Evolutionary conservation across 1,140 invertebrate genomes (phyloP), one percentile per base, ranked within the genome.

Genomic region (Drosophila sp.): DNA sequence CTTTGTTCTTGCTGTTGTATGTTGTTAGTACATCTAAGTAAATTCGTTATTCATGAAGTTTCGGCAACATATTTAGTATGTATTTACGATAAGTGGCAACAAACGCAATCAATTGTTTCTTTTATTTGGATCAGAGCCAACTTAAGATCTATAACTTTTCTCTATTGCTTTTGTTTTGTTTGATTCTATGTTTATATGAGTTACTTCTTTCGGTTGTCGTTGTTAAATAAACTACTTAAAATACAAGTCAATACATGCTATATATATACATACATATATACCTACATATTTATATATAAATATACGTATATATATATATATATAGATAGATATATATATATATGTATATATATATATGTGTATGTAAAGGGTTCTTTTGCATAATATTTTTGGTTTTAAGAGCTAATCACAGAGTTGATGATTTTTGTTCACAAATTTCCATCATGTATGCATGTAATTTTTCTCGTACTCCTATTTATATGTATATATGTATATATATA

Each of bases 321-420:
- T 72, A 79, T 66, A 66, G 47, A 58, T 57, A 68, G 67, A 50
- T 33, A 72, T 70, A 44, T 70, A 58, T 47, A 76, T 69, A 79
- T 65, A 70, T 76, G 66, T 50, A 74, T 1, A 44, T 11, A 44
- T 75, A 69, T 79, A 50, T 70, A 79, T 60, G 74, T 38, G 8
- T 50, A 33, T 63, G 27, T 66, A 11, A 60, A 47, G 74, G 47
- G 27, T 29, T 32, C 56, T 1, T 44, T 56, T 66, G 23, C 55
- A 10, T 56, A 29, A 32, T 35, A 3, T 50, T n/a, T 41, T 29
- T 41, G 83, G 44, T 80, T 85, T 90, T 90, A 89, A 91, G 80
- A 90, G 80, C 87, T 90, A 90, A 90, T 90, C 87, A 90, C 87
- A 90, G 87, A 90, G 89, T 90, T 90, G 87, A 90, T 90, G 87